Evolutionary conservation across 2,888 invertebrate genomes (phyloP).

Genomic region (Drosophila subsilvestris): DNA sequence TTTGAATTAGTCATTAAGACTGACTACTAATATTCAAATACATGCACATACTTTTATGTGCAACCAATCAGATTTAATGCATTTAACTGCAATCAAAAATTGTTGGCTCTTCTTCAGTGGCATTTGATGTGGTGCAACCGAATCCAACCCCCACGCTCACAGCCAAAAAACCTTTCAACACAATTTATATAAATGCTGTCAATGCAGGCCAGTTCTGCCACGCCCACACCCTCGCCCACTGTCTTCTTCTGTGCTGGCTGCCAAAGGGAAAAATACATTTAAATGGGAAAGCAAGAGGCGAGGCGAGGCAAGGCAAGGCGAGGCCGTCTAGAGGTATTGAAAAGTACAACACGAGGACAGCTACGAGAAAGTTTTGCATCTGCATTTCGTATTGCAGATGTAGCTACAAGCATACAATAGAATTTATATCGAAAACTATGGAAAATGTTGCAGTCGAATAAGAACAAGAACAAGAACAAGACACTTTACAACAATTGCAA

Average conservation of each 20-base stretch:
- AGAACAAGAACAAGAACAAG: constrained; percentile 51
- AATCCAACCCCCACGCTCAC: too few relatives aligned
- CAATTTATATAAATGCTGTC: constrained; percentile 56
- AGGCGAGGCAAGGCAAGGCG: background rate
- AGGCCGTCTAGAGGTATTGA: constrained; percentile 37
- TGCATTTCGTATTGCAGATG: constrained; percentile 72
- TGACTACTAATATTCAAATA: constrained; percentile 15
- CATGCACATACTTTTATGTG: constrained; percentile 3
- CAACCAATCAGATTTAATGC: constrained; percentile 71
- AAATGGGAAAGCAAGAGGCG: constrained; percentile 28
- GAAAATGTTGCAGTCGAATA: constrained; percentile 56
- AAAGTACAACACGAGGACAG: constrained; percentile 51
- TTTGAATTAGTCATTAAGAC: constrained; percentile 47
- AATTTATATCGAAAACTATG: constrained; percentile 48
- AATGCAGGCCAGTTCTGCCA: constrained; percentile 44
- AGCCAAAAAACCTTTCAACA: constrained; percentile 34
- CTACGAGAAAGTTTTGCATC: constrained; percentile 43
- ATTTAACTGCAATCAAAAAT: constrained; percentile 74
- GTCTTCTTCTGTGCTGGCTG: constrained; percentile 40
- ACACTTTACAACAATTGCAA: constrained; percentile 62
- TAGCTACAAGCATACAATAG: constrained; percentile 34
- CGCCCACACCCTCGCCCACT: constrained; percentile 63
- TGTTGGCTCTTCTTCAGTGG: constrained; percentile 40
- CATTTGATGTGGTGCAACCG: constrained; percentile 49
- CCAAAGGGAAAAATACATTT: constrained; percentile 62